Percentiles rank a stretch among this genome's conserved stretches.
Evolutionary conservation across 2,797 vertebrate genomes (phyloP).

Genomic region (Paguma larvata): DNA sequence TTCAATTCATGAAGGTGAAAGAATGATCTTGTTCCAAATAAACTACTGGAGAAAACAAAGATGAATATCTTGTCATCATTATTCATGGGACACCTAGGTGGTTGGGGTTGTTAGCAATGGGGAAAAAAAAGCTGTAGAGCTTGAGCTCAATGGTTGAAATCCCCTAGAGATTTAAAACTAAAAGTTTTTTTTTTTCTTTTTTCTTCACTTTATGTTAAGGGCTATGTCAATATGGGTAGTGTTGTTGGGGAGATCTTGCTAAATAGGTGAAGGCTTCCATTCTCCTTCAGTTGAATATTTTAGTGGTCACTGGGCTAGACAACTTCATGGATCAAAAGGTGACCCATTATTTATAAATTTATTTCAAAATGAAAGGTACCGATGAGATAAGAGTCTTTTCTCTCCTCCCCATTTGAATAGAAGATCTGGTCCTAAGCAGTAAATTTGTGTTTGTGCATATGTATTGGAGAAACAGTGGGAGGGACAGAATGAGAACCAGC

Average conservation of each 20-base stretch:
- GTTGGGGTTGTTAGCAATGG: neutral
- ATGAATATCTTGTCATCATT: neutral
- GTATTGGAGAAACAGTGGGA: neutral
- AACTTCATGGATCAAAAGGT: neutral
- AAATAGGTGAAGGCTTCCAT: neutral
- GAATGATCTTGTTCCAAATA: conserved; percentile 1
- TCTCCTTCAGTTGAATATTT: neutral
- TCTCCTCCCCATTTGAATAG: neutral
- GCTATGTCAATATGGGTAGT: neutral
- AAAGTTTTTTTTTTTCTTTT: neutral
- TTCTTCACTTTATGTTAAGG: neutral
- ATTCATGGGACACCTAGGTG: neutral
- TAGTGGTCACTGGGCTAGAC: neutral
- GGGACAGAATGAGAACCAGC: neutral
- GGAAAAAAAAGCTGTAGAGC: neutral
- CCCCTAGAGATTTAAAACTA: conserved; percentile 25
- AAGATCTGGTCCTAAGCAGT: neutral
- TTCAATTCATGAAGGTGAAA: conserved; percentile 30
- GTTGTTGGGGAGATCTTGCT: neutral
- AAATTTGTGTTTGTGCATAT: neutral
- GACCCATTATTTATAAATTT: neutral
- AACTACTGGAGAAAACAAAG: neutral
- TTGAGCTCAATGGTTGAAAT: neutral
- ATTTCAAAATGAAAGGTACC: conserved; percentile 19
- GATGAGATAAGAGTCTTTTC: neutral